Evolutionary conservation across 2,888 invertebrate species (phyloP), one percentile per base, ranked within the genome.

Genomic region (Sinodicranocentrus sp.): DNA sequence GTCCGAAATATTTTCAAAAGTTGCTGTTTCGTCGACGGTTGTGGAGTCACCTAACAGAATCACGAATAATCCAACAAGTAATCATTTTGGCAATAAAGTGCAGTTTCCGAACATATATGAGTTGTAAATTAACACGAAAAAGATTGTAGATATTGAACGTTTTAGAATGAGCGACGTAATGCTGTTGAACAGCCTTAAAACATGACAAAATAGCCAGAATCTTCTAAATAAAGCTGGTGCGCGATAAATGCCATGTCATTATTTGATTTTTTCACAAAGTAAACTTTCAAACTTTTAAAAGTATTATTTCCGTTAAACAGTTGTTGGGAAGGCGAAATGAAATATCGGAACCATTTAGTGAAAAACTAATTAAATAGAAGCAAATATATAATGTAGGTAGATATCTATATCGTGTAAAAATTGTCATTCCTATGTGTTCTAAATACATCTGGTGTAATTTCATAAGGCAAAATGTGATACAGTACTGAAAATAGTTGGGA

Each of bases 1-100:
- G 82, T 96, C 95, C 87, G 97, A 97, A 91, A 95, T 98, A 88
- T 97, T 95, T 92, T 95, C 95, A 90, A 95, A 95, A 67, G 92
- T 97, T 80, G 92, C 95, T 72, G 91, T 92, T 88, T 92, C 92
- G 90, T 91, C 84, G 70, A 77, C 84, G 23, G 70, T 72, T 1
- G 43, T 73, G n/a, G 78, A 78, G 21, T 84, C 84, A 5, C 78
- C 78, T 1, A 84, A 67, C 39, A 44, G 68, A 28, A 28, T 59
- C 6, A 78, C 75, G 65, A 84, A 85, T 78, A 85, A 82, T 63
- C 43, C 54, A 13, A 73, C 70, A n/a, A 82, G 52, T 78, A 82
- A 72, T 76, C 61, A 68, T 13, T 48, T 72, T 15, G 78, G 82
- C 78, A 87, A 85, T 79, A 86, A 84, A 70, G 87, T 88, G 67